Evolutionary conservation across 2,113 vertebrate genomes (phyloP), one percentile per base, ranked within the genome.

Genomic region (Oceanites oceanicus): DNA sequence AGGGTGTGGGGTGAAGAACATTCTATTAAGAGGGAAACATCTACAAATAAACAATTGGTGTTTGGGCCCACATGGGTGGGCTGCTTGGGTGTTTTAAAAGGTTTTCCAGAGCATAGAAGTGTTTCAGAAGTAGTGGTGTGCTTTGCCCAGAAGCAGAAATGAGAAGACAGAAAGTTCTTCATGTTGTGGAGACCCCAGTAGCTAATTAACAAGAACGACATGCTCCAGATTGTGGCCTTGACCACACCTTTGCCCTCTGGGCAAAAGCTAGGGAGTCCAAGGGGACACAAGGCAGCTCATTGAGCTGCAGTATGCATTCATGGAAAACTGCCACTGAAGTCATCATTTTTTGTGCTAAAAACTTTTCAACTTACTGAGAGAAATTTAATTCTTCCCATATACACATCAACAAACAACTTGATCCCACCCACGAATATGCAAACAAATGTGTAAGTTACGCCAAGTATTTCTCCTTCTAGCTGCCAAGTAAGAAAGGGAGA

Each of bases 401-500:
- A 92, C 77, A 73, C 58, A 87, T 82, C 84, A 94, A 92, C 80
- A 95, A 95, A 89, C 63, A 90, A 90, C 71, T 92, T 72, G 71
- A 82, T 91, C 96, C 91, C 95, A 95, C 89, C 84, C 92, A 95
- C 22, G 66, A 95, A 87, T 81, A 94, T 95, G 94, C 94, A 95
- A 97, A 97, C 94, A 96, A 92, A 96, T 44, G 71, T 86, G 8
- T 91, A 89, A 92, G 74, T 91, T 90, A 91, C 0, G 77, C 92
- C 95, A 96, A 95, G 80, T 91, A 92, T 95, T 95, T 86, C 53
- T 95, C 53, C 91, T 76, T 55, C 62, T 73, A 23, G 4, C 96
- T 95, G 96, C 96, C 96, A 97, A 97, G 87, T 61, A 56, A 94
- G 91, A 92, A 92, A 90, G 59, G 81, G 74, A 97, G 89, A 92